Conservation (phyloP, 2,797 vertebrate species). For the Darevskia nairensis region DNA sequence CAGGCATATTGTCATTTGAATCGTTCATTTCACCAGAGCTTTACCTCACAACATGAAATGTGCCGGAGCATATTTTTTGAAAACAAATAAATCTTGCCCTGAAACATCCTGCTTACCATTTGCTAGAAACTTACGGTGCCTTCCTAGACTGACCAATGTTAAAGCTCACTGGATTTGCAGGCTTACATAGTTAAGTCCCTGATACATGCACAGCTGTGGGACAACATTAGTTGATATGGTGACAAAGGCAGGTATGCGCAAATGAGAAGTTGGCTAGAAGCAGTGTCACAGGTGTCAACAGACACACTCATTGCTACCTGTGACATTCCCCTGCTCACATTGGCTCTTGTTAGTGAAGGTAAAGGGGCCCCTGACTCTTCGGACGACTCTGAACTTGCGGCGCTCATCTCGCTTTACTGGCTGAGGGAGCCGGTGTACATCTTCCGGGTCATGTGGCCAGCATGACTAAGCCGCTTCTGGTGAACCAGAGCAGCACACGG, state of each 20-base stretch:
- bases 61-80: neutral
- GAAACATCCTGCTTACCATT: neutral
- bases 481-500: too few species aligned
- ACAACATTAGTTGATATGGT: neutral
- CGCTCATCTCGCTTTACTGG: too few species aligned
- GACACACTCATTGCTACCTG: neutral
- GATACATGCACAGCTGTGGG: conserved; percentile 31
- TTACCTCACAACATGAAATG: neutral
- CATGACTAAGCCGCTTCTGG: too few species aligned
- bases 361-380: too few species aligned
- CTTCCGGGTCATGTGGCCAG: too few species aligned
- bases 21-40: conserved; percentile 11
- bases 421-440: too few species aligned
- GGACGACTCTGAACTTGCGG: too few species aligned
- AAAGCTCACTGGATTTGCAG: neutral
- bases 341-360: too few species aligned
- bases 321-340: conserved; percentile 19
- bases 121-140: neutral
- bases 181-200: conserved; percentile 37
- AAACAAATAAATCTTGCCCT: conserved; percentile 18
- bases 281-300: neutral
- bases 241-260: neutral
- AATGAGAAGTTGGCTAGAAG: conserved; percentile 4
- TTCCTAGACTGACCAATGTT: neutral
- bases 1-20: conserved; percentile 1